phyloP scores from a whole-genome alignment of 2,888 invertebrate genomes.

The Apotomis turbidana region DNA sequence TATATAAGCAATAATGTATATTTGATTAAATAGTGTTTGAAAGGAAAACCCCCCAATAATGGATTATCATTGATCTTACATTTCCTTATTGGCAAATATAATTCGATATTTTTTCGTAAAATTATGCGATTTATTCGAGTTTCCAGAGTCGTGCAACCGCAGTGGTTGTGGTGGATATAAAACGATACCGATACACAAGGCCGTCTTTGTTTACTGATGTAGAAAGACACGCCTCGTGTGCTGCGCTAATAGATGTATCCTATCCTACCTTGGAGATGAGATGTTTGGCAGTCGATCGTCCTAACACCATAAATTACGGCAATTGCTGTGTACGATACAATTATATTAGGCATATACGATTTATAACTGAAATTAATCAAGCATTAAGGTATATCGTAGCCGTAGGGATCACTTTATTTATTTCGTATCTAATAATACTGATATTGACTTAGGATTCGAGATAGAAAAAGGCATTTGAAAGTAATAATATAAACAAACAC shows the following conservation, averaged over 20 bases:
- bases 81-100: no score
- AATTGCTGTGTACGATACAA: slow-evolving; percentile 27
- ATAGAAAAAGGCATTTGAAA: no score
- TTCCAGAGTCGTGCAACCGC: slow-evolving; percentile 61
- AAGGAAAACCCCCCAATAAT: no score
- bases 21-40: no score
- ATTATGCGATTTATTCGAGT: slow-evolving; percentile 49
- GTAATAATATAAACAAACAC: no score
- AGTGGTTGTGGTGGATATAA: slow-evolving; percentile 71
- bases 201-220: slow-evolving; percentile 76
- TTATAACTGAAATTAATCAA: slow-evolving; percentile 29
- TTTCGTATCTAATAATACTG: background rate
- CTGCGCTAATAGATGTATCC: slow-evolving; percentile 50
- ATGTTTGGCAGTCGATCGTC: slow-evolving; percentile 45
- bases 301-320: slow-evolving; percentile 40
- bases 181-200: slow-evolving; percentile 74
- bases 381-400: background rate
- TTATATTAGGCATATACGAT: slow-evolving; percentile 25
- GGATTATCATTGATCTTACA: no score
- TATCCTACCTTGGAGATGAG: slow-evolving; percentile 43
- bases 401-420: background rate
- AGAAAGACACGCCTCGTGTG: slow-evolving; percentile 65
- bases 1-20: no score
- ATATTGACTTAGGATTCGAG: background rate
- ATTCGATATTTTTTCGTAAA: slow-evolving; percentile 6